Conservation (phyloP, 37 sponge, comb jelly and placozoan species). For the Chondrilla cf. caribensis region DNA sequence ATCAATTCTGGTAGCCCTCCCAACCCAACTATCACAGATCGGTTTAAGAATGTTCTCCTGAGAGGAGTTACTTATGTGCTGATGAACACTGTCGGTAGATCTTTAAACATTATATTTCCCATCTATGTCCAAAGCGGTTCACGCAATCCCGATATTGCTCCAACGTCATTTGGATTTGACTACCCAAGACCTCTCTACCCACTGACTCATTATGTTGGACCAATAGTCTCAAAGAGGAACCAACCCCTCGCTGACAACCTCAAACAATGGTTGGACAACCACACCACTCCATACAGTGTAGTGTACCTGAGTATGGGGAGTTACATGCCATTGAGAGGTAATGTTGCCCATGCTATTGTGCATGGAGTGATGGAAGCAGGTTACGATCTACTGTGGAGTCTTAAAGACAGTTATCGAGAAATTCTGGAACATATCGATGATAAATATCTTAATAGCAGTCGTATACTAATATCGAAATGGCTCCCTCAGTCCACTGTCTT, state of each 20-base stretch:
- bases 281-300: neutral
- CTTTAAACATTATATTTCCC: neutral
- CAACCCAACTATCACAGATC: neutral
- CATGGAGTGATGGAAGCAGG: neutral
- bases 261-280: constrained; percentile 11
- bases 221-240: neutral
- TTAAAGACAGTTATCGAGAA: neutral
- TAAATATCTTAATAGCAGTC: neutral
- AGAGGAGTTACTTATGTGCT: neutral
- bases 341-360: neutral
- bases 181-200: constrained; percentile 17
- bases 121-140: neutral
- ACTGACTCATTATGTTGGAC: constrained; percentile 26
- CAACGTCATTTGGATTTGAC: constrained; percentile 15
- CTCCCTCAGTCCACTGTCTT: constrained; percentile 27
- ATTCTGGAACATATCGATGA: constrained; percentile 8
- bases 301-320: constrained; percentile 42
- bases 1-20: neutral
- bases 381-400: constrained; percentile 29
- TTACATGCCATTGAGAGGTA: neutral
- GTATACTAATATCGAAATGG: constrained; percentile 3
- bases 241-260: neutral
- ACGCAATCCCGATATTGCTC: neutral
- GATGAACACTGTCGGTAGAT: neutral
- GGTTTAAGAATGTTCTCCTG: neutral